Conservation (phyloP, 1,140 invertebrate species). For the Zaprionus lachaisei region DNA sequence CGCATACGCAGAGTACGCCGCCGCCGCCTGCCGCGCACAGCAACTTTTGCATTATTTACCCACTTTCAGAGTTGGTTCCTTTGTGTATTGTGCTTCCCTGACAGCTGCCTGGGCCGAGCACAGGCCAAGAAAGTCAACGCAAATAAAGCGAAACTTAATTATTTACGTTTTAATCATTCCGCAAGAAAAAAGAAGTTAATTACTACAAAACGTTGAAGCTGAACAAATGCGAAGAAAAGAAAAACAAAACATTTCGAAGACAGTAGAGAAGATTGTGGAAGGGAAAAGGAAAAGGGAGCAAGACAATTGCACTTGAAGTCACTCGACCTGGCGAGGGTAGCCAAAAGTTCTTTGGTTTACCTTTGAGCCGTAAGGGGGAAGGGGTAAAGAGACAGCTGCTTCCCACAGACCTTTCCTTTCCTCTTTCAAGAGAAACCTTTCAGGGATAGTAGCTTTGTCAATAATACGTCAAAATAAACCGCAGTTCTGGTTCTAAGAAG, state of each 20-base stretch:
- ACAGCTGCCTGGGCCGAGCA: not conserved
- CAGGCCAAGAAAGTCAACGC: constrained; percentile 20
- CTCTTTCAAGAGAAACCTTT: too few species aligned
- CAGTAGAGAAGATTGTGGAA: not conserved
- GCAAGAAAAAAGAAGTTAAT: constrained; percentile 55
- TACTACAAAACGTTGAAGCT: constrained; percentile 25
- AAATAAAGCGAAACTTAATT: constrained; percentile 62
- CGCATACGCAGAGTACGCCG: constrained; percentile 48
- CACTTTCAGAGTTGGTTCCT: constrained; percentile 9
- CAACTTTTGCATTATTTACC: constrained; percentile 54
- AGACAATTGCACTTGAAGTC: constrained; percentile 2
- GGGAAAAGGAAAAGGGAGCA: not conserved
- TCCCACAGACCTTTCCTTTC: too few species aligned
- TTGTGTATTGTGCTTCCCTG: constrained; percentile 17
- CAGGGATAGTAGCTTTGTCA: not conserved
- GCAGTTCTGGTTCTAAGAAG: too few species aligned
- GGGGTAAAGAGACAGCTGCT: not conserved
- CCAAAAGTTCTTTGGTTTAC: not conserved
- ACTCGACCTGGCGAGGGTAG: not conserved
- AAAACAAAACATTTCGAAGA: not conserved
- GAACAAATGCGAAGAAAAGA: constrained; percentile 1
- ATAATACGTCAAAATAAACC: too few species aligned
- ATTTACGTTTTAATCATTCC: constrained; percentile 70
- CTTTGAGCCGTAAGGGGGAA: not conserved
- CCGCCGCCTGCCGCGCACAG: not conserved